Evolutionary conservation across 2,888 invertebrate species (phyloP).

Genomic region (Lasioglossum zephyrum): DNA sequence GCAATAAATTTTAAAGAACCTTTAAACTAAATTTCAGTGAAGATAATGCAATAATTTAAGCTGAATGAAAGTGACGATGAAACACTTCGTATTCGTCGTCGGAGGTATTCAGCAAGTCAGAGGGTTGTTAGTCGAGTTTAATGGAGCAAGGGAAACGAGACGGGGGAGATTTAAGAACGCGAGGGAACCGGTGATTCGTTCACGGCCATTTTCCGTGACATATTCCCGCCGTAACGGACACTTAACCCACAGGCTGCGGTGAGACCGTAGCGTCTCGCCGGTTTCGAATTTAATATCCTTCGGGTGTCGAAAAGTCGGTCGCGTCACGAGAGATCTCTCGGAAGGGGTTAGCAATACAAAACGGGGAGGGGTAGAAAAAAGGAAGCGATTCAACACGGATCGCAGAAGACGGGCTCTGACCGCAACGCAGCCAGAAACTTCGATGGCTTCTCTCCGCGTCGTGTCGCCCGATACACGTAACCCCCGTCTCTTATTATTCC

Average conservation of each 20-base stretch:
- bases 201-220: slow-evolving; percentile 72
- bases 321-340: slow-evolving; percentile 26
- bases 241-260: slow-evolving; percentile 77
- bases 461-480: slow-evolving; percentile 25
- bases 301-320: slow-evolving; percentile 41
- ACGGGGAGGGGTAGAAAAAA: slow-evolving; percentile 61
- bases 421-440: slow-evolving; percentile 70
- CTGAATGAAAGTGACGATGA: too few species aligned
- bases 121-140: too few species aligned
- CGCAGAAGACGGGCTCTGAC: slow-evolving; percentile 37
- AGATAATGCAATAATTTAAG: too few species aligned
- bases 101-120: too few species aligned
- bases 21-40: too few species aligned
- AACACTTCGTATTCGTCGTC: too few species aligned
- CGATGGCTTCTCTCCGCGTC: slow-evolving; percentile 65
- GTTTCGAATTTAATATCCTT: slow-evolving; percentile 66
- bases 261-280: slow-evolving; percentile 31
- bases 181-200: slow-evolving; percentile 45
- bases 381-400: slow-evolving; percentile 38
- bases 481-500: slow-evolving; percentile 6
- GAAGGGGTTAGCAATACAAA: slow-evolving; percentile 1
- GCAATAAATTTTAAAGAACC: too few species aligned
- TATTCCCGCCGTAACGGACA: slow-evolving; percentile 74
- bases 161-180: background rate
- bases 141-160: too few species aligned